Percentiles rank a stretch among this genome's conserved stretches.
Evolutionary conservation across 2,888 invertebrate genomes (phyloP).

Genomic region (Phytoseiulus persimilis): DNA sequence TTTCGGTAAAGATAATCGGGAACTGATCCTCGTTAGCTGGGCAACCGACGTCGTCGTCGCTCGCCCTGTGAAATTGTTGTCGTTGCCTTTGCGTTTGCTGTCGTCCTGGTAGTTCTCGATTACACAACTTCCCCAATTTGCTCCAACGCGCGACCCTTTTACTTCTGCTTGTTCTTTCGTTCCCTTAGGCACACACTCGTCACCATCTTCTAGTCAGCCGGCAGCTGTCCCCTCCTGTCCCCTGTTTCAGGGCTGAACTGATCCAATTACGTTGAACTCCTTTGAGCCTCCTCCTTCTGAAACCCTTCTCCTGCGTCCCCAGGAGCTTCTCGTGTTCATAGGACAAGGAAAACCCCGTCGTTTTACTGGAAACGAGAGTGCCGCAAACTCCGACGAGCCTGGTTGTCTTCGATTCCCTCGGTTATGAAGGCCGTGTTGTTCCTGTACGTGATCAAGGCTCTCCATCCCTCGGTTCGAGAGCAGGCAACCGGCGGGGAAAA

Average conservation of each 20-base stretch:
- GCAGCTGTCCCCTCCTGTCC: not conserved
- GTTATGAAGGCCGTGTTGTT: not conserved
- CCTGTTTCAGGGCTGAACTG: not conserved
- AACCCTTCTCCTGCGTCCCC: not conserved
- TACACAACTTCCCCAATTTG: not conserved
- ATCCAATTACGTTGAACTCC: conserved; percentile 5
- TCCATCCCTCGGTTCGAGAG: too few species aligned
- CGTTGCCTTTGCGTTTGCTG: too few species aligned
- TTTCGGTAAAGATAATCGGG: not conserved
- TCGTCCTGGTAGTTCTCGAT: not conserved
- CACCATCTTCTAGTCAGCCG: not conserved
- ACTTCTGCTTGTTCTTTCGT: not conserved
- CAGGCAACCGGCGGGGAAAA: too few species aligned
- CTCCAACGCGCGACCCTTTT: not conserved
- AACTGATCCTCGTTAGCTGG: not conserved
- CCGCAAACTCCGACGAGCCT: not conserved
- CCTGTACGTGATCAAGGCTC: not conserved
- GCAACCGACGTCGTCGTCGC: not conserved
- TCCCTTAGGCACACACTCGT: not conserved
- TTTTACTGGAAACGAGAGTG: not conserved
- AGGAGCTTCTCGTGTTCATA: not conserved
- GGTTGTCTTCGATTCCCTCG: not conserved
- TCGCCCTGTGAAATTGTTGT: not conserved
- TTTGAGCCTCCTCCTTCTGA: not conserved
- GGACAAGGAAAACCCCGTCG: not conserved